Conservation (phyloP, 2,888 invertebrate species). For the Orthonevra nobilis region DNA sequence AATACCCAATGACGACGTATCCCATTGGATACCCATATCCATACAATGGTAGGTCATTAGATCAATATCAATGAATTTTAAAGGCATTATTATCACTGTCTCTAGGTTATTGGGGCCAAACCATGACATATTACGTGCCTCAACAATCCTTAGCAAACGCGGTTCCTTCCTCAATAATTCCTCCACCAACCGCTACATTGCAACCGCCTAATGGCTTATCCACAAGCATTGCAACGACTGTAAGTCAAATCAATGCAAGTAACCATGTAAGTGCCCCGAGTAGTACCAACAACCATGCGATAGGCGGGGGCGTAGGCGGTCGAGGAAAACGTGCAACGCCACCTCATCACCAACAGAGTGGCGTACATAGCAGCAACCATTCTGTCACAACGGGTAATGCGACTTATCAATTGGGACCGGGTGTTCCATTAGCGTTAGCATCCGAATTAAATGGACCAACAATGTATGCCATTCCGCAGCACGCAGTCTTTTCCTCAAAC, state of each 20-base stretch:
- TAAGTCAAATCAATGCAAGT: slow-evolving; percentile 63
- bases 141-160: slow-evolving; percentile 76
- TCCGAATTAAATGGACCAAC: slow-evolving; percentile 74
- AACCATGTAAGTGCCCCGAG: slow-evolving; percentile 69
- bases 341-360: slow-evolving; percentile 72
- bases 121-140: slow-evolving; percentile 80
- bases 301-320: slow-evolving; percentile 72
- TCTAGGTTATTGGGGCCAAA: slow-evolving; percentile 77
- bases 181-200: slow-evolving; percentile 73
- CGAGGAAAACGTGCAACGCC: slow-evolving; percentile 77
- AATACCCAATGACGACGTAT: slow-evolving; percentile 79
- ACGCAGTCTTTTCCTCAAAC: slow-evolving; percentile 78
- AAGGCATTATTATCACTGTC: not conserved
- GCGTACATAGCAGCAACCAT: slow-evolving; percentile 69
- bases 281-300: slow-evolving; percentile 71
- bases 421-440: slow-evolving; percentile 72
- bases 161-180: slow-evolving; percentile 76
- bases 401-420: slow-evolving; percentile 76
- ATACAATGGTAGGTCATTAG: slow-evolving; percentile 76
- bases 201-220: slow-evolving; percentile 73
- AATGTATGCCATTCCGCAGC: slow-evolving; percentile 79
- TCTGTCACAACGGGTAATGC: slow-evolving; percentile 68
- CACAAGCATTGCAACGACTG: slow-evolving; percentile 60
- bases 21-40: slow-evolving; percentile 80
- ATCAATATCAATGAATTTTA: not conserved